Conservation (phyloP, 2,888 invertebrate genomes). For the Eupithecia subumbrata region DNA sequence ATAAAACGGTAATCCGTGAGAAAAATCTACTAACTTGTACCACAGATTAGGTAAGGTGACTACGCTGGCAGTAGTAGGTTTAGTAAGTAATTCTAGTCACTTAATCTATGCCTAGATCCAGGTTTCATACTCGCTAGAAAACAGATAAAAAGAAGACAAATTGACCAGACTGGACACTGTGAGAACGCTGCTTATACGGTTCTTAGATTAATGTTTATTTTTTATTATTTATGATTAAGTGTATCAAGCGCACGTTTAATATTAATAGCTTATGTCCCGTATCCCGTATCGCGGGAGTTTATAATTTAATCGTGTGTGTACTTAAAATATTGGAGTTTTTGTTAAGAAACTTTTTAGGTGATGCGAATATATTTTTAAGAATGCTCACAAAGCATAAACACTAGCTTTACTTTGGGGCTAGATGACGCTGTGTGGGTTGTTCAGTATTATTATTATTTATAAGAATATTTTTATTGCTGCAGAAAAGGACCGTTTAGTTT, state of each 20-base stretch:
- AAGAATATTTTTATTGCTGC: background rate
- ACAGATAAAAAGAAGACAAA: conserved; percentile 16
- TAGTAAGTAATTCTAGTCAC: background rate
- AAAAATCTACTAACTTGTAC: background rate
- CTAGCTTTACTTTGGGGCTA: background rate
- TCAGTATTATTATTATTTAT: background rate
- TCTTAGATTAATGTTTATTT: conserved; percentile 23
- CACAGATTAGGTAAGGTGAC: background rate
- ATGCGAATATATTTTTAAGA: background rate
- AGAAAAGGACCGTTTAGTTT: background rate
- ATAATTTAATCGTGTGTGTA: background rate
- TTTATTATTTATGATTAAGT: conserved; percentile 16
- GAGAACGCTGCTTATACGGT: conserved; percentile 43
- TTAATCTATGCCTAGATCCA: conserved; percentile 3
- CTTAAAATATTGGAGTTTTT: background rate
- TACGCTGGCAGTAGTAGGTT: background rate
- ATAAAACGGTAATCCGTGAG: background rate
- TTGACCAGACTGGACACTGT: conserved; percentile 41
- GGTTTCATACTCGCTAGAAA: background rate
- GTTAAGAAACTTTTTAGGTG: background rate
- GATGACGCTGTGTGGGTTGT: background rate
- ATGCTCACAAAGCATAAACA: background rate
- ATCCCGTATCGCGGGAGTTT: background rate
- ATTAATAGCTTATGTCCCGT: conserved; percentile 28
- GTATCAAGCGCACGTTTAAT: conserved; percentile 29